phyloP scores from a whole-genome alignment of 2,888 invertebrate species.

The Lissocephala sabroskyi region DNA sequence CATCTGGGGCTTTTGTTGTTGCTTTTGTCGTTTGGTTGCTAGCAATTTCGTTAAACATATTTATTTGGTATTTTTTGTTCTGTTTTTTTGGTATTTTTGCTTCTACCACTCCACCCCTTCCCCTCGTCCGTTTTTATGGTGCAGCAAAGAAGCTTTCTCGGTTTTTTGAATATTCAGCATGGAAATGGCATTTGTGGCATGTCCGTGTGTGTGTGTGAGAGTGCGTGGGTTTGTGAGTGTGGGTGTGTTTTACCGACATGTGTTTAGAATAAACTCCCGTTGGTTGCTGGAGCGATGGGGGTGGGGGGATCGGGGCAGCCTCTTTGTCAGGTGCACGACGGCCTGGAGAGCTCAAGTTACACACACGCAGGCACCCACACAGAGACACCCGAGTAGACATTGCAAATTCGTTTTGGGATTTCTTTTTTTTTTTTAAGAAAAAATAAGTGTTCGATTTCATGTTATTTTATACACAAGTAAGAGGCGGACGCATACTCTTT shows the following conservation, averaged over 20 bases:
- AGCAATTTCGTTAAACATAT: slow-evolving; percentile 60
- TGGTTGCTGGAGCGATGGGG: no score
- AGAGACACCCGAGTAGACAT: not conserved
- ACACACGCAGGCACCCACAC: not conserved
- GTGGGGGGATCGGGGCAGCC: not conserved
- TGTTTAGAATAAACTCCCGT: not conserved
- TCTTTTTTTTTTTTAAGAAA: not conserved
- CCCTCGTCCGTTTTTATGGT: slow-evolving; percentile 16
- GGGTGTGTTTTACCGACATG: slow-evolving; percentile 5
- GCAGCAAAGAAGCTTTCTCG: not conserved
- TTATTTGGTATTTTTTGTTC: slow-evolving; percentile 47
- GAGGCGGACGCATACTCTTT: slow-evolving; percentile 1
- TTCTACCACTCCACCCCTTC: no score
- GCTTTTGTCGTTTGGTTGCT: slow-evolving; percentile 19
- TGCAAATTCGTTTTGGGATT: slow-evolving; percentile 3
- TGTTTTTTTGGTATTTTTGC: no score
- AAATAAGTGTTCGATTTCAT: slow-evolving; percentile 19
- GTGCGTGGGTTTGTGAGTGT: slow-evolving; percentile 1
- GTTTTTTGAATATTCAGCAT: slow-evolving; percentile 22
- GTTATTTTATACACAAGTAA: slow-evolving; percentile 19
- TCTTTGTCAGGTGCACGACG: not conserved
- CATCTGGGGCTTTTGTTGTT: slow-evolving; percentile 7
- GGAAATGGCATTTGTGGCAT: slow-evolving; percentile 19
- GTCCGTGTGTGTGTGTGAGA: slow-evolving; percentile 4
- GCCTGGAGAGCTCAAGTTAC: not conserved